A percentile compares a stretch with the other conserved stretches of the same genome.
phyloP scores from a whole-genome alignment of 2,888 invertebrate genomes.

The Xylota segnis region DNA sequence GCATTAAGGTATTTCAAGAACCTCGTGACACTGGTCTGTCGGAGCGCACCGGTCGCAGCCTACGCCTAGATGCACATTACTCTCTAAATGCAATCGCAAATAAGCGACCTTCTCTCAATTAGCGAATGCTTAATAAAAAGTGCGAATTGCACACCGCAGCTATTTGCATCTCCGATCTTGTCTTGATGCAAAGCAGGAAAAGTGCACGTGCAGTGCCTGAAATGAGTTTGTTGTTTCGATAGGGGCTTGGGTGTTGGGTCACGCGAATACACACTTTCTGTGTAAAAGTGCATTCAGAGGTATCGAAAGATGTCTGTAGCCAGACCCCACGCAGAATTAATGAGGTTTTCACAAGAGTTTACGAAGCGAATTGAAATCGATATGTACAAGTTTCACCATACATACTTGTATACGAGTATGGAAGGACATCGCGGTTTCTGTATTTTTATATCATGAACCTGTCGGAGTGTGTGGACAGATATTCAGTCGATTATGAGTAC shows the following conservation, averaged over 20 bases:
- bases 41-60: conserved; percentile 3
- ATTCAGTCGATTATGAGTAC: background rate
- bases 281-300: background rate
- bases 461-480: background rate
- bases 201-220: conserved; percentile 28
- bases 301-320: background rate
- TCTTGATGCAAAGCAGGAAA: conserved; percentile 36
- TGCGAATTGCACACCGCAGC: conserved; percentile 52
- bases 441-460: background rate
- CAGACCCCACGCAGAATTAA: conserved; percentile 25
- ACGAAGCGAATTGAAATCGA: background rate
- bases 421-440: background rate
- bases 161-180: conserved; percentile 51
- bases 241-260: background rate
- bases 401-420: too few species aligned
- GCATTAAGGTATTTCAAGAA: conserved; percentile 44
- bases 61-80: conserved; percentile 47
- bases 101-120: conserved; percentile 82
- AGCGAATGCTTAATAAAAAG: conserved; percentile 78
- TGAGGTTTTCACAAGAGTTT: background rate
- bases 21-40: conserved; percentile 18
- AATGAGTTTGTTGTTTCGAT: conserved; percentile 18
- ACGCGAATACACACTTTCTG: conserved; percentile 10
- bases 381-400: background rate
- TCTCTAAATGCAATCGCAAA: conserved; percentile 78